phyloP scores from a whole-genome alignment of 2,797 vertebrate species.

The Sebastes alutus region DNA sequence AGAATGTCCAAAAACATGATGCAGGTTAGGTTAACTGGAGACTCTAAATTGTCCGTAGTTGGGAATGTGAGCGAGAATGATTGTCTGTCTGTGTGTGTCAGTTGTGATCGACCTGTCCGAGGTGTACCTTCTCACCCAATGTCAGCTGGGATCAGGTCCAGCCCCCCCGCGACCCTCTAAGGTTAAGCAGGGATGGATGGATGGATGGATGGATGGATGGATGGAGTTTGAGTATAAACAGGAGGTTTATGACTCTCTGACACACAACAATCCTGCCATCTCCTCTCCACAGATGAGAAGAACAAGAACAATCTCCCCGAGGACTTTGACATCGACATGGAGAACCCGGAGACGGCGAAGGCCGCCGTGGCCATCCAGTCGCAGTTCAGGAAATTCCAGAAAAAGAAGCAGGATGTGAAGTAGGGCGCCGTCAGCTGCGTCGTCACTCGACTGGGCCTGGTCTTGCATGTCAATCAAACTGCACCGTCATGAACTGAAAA shows the following conservation, averaged over 20 bases:
- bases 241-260: background rate
- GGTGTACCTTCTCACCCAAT: too few species aligned
- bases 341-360: constrained; percentile 91
- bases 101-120: too few species aligned
- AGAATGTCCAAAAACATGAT: too few species aligned
- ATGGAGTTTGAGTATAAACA: too few species aligned
- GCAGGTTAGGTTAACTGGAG: too few species aligned
- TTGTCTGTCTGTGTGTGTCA: too few species aligned
- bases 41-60: too few species aligned
- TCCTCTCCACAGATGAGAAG: constrained; percentile 81
- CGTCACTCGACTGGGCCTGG: constrained; percentile 48
- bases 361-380: constrained; percentile 96
- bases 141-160: too few species aligned
- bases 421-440: constrained; percentile 68
- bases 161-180: too few species aligned
- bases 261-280: background rate
- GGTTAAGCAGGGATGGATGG: too few species aligned
- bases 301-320: constrained; percentile 84
- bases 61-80: too few species aligned
- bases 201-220: too few species aligned
- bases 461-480: constrained; percentile 80
- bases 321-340: constrained; percentile 97
- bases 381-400: constrained; percentile 98
- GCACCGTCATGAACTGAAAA: constrained; percentile 70
- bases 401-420: constrained; percentile 93